These are phyloP conservation scores for Macrostomum lignano DNA, from an alignment of 1,140 invertebrate species.

Conservation along the genomic window DNA sequence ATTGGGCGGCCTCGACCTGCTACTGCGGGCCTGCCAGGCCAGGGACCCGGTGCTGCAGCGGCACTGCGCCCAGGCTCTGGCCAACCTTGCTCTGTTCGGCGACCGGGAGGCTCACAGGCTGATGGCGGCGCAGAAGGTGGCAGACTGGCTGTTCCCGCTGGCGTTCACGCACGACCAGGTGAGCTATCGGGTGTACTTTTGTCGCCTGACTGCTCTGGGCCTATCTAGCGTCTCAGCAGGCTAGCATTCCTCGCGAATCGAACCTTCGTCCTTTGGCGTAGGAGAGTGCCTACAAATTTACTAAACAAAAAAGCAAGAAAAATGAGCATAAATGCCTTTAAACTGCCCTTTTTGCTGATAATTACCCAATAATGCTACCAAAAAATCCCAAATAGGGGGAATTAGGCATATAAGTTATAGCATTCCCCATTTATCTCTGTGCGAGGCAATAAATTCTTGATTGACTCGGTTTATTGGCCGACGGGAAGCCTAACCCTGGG, in stretches of 20 bases:
- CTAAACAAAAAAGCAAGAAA: too few species aligned
- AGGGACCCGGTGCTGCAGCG: constrained; percentile 52
- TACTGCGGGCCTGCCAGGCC: constrained; percentile 71
- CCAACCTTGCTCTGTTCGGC: constrained; percentile 79
- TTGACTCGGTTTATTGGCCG: too few species aligned
- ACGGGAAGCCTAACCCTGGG: too few species aligned
- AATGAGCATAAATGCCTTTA: too few species aligned
- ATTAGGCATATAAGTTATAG: too few species aligned
- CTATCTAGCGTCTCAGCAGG: neutral
- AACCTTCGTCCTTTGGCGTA: neutral
- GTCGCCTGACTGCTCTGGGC: neutral
- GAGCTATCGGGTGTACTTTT: constrained; percentile 24
- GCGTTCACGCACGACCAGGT: constrained; percentile 86
- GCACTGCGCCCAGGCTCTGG: constrained; percentile 74
- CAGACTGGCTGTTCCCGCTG: constrained; percentile 85
- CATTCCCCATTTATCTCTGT: too few species aligned
- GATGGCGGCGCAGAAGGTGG: constrained; percentile 63
- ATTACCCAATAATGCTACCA: too few species aligned
- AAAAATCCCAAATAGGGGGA: too few species aligned
- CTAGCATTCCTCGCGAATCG: neutral
- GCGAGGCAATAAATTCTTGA: too few species aligned
- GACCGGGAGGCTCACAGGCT: constrained; percentile 82
- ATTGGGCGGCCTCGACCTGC: constrained; percentile 35
- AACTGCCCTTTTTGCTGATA: too few species aligned
- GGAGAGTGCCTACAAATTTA: too few species aligned